Base-by-base conservation (phyloP, 2,113 vertebrate genomes). In the Corythoichthys intestinalis region DNA sequence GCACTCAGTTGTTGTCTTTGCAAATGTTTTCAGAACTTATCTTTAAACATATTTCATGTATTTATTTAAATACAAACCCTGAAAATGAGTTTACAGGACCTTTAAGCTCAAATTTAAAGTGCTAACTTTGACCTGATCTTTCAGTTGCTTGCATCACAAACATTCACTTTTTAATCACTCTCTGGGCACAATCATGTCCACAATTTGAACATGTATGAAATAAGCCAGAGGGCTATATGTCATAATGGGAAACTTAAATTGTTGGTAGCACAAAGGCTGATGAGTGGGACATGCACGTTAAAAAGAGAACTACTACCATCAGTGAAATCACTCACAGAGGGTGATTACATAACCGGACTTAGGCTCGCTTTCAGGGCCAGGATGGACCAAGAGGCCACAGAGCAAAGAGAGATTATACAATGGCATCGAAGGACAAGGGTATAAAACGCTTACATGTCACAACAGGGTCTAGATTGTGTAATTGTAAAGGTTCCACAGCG, bases 351-450 rank as follows among this genome's bases (percentile, higher is more conserved):
- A 86, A 89, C 49, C 57, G 44, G 57, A 70, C 76, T 68, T 63
- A 85, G 81, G 86, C 87, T 79, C 85, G 86, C 60, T 73, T 67
- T 78, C 49, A 71, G 48, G 38, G 77, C 72, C 74, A 0, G 14
- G 65, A 47, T 37, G 50, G 70, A 54, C 65, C 67, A 75, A 81
- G 75, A 79, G 56, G 73, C 67, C 62, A 67, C 63, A 54, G 74
- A 58, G 67, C 67, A 74, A 75, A 76, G 75, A 76, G 72, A 82
- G 74, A 77, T 90, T 81, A 86, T 1, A 85, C 83, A 89, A 87
- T 78, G 77, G 68, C 64, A 70, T 75, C 70, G 74, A 80, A 77
- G 74, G 77, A 84, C 74, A 66, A 71, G 62, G 63, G 68, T 66
- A 53, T 70, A 70, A 81, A 79, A 77, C 65, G 46, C 66, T 67